Evolutionary conservation across 2,113 vertebrate species (phyloP).

Genomic region (Seriola rivoliana): DNA sequence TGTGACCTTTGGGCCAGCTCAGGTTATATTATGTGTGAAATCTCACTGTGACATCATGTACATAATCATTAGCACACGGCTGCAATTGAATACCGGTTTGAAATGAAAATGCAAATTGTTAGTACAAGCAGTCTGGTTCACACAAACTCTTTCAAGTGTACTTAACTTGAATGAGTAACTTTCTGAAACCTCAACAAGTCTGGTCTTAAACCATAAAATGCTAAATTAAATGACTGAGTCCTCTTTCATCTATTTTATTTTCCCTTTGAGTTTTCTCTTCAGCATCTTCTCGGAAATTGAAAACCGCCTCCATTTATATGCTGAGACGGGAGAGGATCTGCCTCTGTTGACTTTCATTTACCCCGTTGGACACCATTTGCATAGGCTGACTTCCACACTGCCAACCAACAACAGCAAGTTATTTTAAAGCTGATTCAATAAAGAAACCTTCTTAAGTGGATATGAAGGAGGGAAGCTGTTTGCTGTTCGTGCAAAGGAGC

Average conservation of each 20-base stretch:
- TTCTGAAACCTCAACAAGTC: background rate
- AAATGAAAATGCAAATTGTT: slow-evolving; percentile 1
- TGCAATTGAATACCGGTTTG: slow-evolving; percentile 25
- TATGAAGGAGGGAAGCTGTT: slow-evolving; percentile 26
- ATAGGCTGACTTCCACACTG: slow-evolving; percentile 25
- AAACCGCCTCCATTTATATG: slow-evolving; percentile 26
- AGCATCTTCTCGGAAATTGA: slow-evolving; percentile 35
- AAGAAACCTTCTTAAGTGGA: slow-evolving; percentile 33
- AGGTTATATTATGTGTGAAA: slow-evolving; percentile 62
- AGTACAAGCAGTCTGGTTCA: background rate
- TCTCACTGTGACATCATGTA: slow-evolving; percentile 62
- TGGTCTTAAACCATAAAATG: background rate
- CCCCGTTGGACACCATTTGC: slow-evolving; percentile 52
- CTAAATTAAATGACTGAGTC: background rate
- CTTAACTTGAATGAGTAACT: background rate
- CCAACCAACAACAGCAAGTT: slow-evolving; percentile 23
- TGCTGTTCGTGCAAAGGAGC: slow-evolving; percentile 10
- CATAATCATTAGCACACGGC: slow-evolving; percentile 66
- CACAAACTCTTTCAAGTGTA: background rate
- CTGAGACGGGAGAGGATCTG: slow-evolving; percentile 3
- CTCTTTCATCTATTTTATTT: slow-evolving; percentile 2
- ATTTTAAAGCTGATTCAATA: slow-evolving; percentile 19
- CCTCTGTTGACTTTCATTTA: slow-evolving; percentile 65
- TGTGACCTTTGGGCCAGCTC: slow-evolving; percentile 66
- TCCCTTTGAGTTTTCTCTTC: slow-evolving; percentile 13